Evolutionary conservation across 1,140 invertebrate species (phyloP), one percentile per base, ranked within the genome.

Genomic region (Zaprionus tsacasi): DNA sequence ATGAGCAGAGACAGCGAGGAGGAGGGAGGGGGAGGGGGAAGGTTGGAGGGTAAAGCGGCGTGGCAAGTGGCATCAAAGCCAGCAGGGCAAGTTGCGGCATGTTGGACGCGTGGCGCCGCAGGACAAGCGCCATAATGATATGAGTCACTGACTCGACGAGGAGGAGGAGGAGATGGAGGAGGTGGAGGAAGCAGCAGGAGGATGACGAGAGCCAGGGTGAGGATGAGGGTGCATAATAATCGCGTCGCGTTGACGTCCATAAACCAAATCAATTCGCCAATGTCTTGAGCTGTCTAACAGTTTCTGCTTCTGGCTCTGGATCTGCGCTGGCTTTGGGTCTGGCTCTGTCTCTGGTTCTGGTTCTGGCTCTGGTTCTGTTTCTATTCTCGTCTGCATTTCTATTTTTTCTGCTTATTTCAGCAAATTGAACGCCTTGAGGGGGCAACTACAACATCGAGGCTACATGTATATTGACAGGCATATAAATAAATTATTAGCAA

Each of bases 401-500:
- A 38, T 63, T 77, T 72, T 76, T 85, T 81, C 58, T 86, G 81
- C 81, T 75, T 85, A 86, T 78, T 81, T 85, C 81, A 86, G 81
- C 81, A 85, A 85, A 85, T 85, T 86, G 81, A 75, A 55, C 68
- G 81, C 82, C 81, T 72, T 70, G 64, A 70, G 81, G 81, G 73
- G 40, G 50, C 15, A 50, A 15, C 40, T 15, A 17, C 40, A 43
- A 43, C 6, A 45, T 15, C 40, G 40, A 27, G 36, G 54, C 54
- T 64, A 27, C 69, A 70, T 83, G 81, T 83, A 81, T 83, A 83
- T 83, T 78, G 82, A 86, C 81, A 81, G 70, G 82, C 82, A 86
- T 85, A 85, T 85, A 85, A 85, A 85, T 85, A 85, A 85, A 85
- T 85, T 85, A 85, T 85, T 85, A 86, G 81, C 81, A 75, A 85